Evolutionary conservation across 2,888 invertebrate genomes (phyloP).

Genomic region (Acleris laterana): DNA sequence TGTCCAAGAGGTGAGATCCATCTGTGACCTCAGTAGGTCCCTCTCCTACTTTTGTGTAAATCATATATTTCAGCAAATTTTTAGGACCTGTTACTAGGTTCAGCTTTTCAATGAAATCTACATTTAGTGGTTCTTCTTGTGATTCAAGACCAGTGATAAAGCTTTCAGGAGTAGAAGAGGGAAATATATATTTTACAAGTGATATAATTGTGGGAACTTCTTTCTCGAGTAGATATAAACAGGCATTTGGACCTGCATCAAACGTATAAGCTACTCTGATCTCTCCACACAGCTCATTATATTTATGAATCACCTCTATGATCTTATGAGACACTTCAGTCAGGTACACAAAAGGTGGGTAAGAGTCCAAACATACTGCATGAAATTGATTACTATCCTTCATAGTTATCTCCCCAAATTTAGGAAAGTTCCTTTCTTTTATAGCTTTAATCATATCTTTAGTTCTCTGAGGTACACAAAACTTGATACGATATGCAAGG

Average conservation of each 20-base stretch:
- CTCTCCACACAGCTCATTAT: slow-evolving; percentile 88
- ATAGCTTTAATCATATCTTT: slow-evolving; percentile 84
- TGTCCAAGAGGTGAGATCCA: slow-evolving; percentile 64
- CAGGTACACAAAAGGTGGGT: slow-evolving; percentile 97
- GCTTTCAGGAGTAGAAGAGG: slow-evolving; percentile 76
- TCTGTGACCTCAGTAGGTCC: slow-evolving; percentile 87
- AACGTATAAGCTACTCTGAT: slow-evolving; percentile 96
- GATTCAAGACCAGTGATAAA: slow-evolving; percentile 63
- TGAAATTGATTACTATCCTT: slow-evolving; percentile 99
- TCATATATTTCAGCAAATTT: slow-evolving; percentile 91
- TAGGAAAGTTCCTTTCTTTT: slow-evolving; percentile 88
- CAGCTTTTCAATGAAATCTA: slow-evolving; percentile 55
- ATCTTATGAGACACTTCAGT: slow-evolving; percentile 94
- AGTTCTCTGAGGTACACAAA: slow-evolving; percentile 90
- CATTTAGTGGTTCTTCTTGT: slow-evolving; percentile 43
- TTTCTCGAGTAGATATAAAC: slow-evolving; percentile 91
- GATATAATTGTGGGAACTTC: slow-evolving; percentile 88
- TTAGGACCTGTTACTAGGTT: slow-evolving; percentile 63
- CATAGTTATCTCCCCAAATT: slow-evolving; percentile 97
- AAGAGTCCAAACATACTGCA: slow-evolving; percentile 96
- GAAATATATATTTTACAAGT: slow-evolving; percentile 89
- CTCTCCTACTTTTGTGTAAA: slow-evolving; percentile 92
- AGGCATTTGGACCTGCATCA: slow-evolving; percentile 99
- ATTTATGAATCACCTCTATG: slow-evolving; percentile 91
- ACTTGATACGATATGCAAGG: slow-evolving; percentile 88